Percentiles rank a stretch among this genome's conserved stretches.
phyloP scores from a whole-genome alignment of 2,888 invertebrate species.

The Brachypalpus laphriformis region DNA sequence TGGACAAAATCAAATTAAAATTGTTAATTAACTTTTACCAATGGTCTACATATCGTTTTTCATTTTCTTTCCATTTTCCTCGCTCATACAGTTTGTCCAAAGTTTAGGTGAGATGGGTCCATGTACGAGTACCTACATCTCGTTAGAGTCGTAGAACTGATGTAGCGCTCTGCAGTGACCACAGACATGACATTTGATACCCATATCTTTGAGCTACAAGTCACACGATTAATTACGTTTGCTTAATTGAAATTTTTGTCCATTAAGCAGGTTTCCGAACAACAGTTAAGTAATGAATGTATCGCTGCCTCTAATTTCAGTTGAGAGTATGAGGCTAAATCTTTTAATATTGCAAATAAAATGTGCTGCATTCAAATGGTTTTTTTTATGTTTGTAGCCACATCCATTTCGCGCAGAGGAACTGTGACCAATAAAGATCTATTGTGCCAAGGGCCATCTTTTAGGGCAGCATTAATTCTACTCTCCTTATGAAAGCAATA shows the following conservation, averaged over 20 bases:
- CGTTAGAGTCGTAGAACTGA: neutral
- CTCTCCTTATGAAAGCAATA: too few relatives aligned
- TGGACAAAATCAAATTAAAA: constrained; percentile 60
- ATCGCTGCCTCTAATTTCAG: constrained; percentile 28
- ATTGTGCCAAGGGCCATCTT: too few relatives aligned
- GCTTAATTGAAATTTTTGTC: constrained; percentile 66
- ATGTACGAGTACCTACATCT: constrained; percentile 3
- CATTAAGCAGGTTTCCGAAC: constrained; percentile 10
- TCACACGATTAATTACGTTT: constrained; percentile 61
- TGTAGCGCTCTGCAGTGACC: neutral
- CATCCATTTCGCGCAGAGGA: too few relatives aligned
- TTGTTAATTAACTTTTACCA: constrained; percentile 63
- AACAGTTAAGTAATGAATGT: constrained; percentile 40
- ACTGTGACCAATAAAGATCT: too few relatives aligned
- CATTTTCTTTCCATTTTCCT: constrained; percentile 22
- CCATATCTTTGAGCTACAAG: constrained; percentile 24
- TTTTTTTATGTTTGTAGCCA: too few relatives aligned
- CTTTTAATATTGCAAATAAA: too few relatives aligned
- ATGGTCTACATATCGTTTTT: constrained; percentile 37
- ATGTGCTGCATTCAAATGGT: too few relatives aligned
- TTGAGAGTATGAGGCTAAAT: too few relatives aligned
- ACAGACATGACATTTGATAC: constrained; percentile 49
- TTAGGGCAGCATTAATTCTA: too few relatives aligned
- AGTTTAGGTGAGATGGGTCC: neutral
- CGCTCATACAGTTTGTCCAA: neutral